A percentile compares a stretch with the other conserved stretches of the same genome.
Evolutionary conservation across 2,888 invertebrate genomes (phyloP).

Genomic region (Cybosia mesomella): DNA sequence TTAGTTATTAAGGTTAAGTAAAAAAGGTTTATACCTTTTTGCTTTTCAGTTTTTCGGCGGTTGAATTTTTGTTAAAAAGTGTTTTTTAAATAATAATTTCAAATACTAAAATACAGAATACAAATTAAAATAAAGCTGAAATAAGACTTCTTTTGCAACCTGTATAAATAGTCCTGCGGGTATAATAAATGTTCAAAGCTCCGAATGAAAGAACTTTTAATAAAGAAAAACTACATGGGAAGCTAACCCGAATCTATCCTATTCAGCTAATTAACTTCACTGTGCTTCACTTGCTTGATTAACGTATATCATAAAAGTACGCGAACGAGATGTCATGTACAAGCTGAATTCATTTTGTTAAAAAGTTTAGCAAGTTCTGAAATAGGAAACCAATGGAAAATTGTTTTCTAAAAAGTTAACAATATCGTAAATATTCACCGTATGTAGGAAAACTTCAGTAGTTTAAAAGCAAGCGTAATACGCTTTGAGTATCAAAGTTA

Average conservation of each 20-base stretch:
- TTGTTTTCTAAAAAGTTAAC: conserved; percentile 58
- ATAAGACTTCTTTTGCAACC: background rate
- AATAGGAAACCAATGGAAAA: conserved; percentile 50
- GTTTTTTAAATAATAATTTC: background rate
- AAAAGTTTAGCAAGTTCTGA: conserved; percentile 40
- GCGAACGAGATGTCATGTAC: conserved; percentile 48
- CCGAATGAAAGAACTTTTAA: background rate
- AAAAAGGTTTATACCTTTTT: too few relatives aligned
- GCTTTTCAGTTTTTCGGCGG: too few relatives aligned
- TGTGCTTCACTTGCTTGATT: conserved; percentile 64
- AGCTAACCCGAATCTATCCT: conserved; percentile 62
- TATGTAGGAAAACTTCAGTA: conserved; percentile 63
- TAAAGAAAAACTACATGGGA: conserved; percentile 47
- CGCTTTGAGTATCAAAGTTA: conserved; percentile 59
- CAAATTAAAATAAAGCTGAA: background rate
- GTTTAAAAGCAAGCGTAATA: conserved; percentile 65
- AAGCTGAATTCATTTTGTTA: conserved; percentile 42
- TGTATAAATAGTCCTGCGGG: background rate
- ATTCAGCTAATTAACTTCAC: conserved; percentile 62
- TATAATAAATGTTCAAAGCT: background rate
- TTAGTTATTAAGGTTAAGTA: too few relatives aligned
- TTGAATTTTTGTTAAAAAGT: too few relatives aligned
- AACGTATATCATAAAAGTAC: conserved; percentile 46
- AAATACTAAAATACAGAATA: background rate
- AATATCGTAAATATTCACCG: conserved; percentile 63